Percentiles rank a stretch among this genome's conserved stretches.
These are phyloP conservation scores for Drosophila suboccidentalis DNA, from an alignment of 2,888 invertebrate genomes.

Conservation along the genomic window DNA sequence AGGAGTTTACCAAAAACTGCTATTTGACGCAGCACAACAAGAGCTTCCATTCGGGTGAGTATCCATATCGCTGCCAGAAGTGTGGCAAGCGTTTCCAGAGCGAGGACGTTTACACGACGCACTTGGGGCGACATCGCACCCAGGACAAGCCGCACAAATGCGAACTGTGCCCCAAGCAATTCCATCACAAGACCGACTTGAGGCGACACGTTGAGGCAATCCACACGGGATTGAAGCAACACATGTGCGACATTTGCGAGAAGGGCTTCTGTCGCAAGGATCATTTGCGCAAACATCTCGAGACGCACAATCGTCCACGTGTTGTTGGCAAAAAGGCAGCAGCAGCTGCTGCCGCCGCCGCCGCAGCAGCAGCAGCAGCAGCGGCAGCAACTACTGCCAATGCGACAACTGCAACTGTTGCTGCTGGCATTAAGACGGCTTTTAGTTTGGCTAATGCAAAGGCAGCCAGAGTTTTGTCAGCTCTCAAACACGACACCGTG, in stretches of 20 bases:
- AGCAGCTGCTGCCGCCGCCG: slow-evolving; percentile 46
- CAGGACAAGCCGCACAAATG: slow-evolving; percentile 95
- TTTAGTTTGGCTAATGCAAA: slow-evolving; percentile 2
- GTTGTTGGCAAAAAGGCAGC: slow-evolving; percentile 57
- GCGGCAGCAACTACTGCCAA: slow-evolving; percentile 22
- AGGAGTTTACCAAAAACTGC: slow-evolving; percentile 93
- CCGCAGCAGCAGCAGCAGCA: slow-evolving; percentile 33
- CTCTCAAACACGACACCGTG: slow-evolving; percentile 59
- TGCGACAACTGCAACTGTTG: slow-evolving; percentile 3
- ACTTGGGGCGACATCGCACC: slow-evolving; percentile 90
- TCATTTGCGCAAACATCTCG: slow-evolving; percentile 95
- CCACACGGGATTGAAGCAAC: slow-evolving; percentile 94
- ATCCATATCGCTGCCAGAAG: slow-evolving; percentile 93
- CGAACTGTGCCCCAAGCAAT: slow-evolving; percentile 93
- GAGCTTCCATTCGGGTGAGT: slow-evolving; percentile 94
- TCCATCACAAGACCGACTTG: slow-evolving; percentile 96
- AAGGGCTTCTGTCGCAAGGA: slow-evolving; percentile 96
- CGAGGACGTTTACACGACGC: slow-evolving; percentile 90
- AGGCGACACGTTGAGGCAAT: slow-evolving; percentile 93
- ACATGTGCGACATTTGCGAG: slow-evolving; percentile 92
- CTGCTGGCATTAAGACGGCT: slow-evolving; percentile 11
- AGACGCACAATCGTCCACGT: slow-evolving; percentile 89
- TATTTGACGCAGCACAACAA: slow-evolving; percentile 96
- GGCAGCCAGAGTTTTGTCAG: slow-evolving; percentile 12
- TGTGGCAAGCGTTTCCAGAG: slow-evolving; percentile 94